phyloP scores from a whole-genome alignment of 2,797 vertebrate genomes.

The Apodemus agrarius region DNA sequence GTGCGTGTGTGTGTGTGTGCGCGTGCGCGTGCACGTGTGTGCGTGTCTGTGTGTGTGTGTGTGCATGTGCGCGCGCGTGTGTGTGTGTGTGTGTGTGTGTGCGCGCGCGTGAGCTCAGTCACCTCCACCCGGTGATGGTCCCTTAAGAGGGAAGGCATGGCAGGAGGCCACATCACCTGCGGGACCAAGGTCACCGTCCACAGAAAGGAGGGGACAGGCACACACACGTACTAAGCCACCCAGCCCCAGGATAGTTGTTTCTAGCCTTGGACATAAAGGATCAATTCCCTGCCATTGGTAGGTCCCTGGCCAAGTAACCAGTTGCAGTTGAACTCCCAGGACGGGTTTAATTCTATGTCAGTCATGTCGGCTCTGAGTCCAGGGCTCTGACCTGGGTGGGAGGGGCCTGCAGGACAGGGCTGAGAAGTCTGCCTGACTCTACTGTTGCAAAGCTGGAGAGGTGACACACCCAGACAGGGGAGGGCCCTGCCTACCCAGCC shows the following conservation, averaged over 20 bases:
- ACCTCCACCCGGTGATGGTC: not conserved
- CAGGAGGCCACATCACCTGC: not conserved
- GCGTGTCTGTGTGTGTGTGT: accelerated
- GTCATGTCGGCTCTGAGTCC: not conserved
- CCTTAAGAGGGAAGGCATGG: accelerated
- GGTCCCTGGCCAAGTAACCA: not conserved
- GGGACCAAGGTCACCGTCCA: not conserved
- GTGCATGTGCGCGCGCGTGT: too few species aligned
- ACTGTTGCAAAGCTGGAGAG: not conserved
- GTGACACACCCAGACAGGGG: not conserved
- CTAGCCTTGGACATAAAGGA: not conserved
- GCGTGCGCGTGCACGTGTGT: too few species aligned
- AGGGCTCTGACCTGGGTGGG: not conserved
- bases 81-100: too few species aligned
- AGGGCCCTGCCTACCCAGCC: not conserved
- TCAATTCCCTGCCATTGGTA: not conserved
- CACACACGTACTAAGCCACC: not conserved
- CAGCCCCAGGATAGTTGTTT: not conserved
- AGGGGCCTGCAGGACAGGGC: not conserved
- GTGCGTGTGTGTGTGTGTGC: too few species aligned
- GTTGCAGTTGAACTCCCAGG: not conserved
- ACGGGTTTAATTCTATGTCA: not conserved
- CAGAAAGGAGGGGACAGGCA: not conserved
- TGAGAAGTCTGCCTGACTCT: not conserved
- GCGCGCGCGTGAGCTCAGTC: accelerated